Evolutionary conservation across 2,797 vertebrate species (phyloP).

Genomic region (Sebastes nivosus): DNA sequence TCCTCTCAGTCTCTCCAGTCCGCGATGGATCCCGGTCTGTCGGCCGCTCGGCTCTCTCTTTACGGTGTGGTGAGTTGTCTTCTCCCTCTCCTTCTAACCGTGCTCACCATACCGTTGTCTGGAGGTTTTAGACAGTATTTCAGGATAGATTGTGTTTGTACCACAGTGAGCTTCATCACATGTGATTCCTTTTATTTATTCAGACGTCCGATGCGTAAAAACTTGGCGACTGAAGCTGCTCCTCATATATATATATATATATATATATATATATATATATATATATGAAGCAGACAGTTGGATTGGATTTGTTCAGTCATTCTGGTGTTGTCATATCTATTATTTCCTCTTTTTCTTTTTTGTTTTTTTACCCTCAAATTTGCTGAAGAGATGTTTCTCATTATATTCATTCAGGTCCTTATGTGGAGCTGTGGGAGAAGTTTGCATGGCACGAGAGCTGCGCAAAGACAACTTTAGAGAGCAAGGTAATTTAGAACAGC

Average conservation of each 20-base stretch:
- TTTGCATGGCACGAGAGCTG: conserved; percentile 54
- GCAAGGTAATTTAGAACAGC: conserved; percentile 60
- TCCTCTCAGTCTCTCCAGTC: neutral
- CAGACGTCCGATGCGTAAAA: neutral
- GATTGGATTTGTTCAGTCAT: neutral
- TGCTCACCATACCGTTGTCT: no score
- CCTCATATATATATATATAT: neutral
- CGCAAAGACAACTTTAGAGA: conserved; percentile 38
- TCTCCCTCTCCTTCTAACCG: neutral
- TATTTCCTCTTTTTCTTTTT: neutral
- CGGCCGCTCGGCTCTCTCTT: neutral
- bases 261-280: neutral
- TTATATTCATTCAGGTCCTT: neutral
- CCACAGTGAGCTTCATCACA: neutral
- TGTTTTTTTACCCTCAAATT: neutral
- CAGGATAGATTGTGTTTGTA: neutral
- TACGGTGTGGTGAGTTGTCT: neutral
- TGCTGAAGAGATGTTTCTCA: neutral
- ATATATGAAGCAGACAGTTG: neutral
- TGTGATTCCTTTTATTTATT: neutral
- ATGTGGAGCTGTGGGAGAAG: conserved; percentile 6
- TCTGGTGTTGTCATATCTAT: neutral
- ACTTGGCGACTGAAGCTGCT: neutral
- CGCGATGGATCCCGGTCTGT: neutral
- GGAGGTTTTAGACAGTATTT: rapidly evolving